Evolutionary conservation across 1,140 invertebrate genomes (phyloP), one percentile per base, ranked within the genome.

Genomic region (Pantala flavescens): DNA sequence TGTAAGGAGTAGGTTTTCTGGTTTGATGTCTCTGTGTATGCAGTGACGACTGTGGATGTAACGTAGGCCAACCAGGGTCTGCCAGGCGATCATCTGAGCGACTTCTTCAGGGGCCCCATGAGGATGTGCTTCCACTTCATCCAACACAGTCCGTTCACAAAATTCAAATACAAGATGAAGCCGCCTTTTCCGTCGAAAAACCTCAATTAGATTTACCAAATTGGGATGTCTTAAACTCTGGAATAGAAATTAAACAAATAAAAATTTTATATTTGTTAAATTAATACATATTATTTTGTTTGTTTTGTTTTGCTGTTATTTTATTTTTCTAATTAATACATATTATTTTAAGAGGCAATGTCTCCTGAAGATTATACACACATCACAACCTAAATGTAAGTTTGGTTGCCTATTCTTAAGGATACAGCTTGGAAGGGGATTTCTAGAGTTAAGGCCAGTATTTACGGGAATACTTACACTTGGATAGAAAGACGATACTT

Each of bases 171-270:
- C 98, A 70, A 99, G 85, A 85, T 99, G 98, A 11, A 99, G 86
- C 80, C 98, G 93, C 75, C 95, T 88, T 85, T 99, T 99, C 71
- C 97, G 86, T 77, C 97, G 90, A 82, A 99, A 99, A 24, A 99
- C 98, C 86, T 99, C 98, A 78, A 99, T 88, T 43, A 99, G 85
- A 81, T 98, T 99, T 0, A 99, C 95, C 77, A 99, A 83, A 83
- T 99, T 99, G 12, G 95, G 95, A 85, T 99, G 98, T 82, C 99
- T 99, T 42, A 99, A 84, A 85, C 98, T 98, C 96, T 99, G 82
- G 0, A 76, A 75, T 24, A 55, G 70, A 75, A 73, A 74, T 24
- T 10, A 71, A n/a, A n/a, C 9, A 23, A 23, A n/a, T 11, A 23
- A 23, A 23, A n/a, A n/a, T n/a, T n/a, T n/a, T n/a, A n/a, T n/a